phyloP scores from a whole-genome alignment of 2,797 vertebrate genomes.

The Pagetopsis macropterus region DNA sequence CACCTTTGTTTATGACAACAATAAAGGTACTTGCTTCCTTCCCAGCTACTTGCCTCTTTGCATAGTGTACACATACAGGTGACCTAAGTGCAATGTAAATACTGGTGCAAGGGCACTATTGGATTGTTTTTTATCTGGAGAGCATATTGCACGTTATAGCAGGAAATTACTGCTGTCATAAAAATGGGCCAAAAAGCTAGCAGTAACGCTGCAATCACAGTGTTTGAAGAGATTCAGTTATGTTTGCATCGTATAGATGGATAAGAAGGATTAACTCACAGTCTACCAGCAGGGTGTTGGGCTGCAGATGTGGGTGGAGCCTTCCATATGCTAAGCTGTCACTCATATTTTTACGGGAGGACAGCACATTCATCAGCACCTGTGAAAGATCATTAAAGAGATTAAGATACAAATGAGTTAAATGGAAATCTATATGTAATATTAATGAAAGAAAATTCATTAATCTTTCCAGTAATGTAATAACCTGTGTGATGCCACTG shows the following conservation, averaged over 20 bases:
- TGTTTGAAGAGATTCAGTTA: neutral
- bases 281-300: slow-evolving; percentile 91
- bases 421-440: neutral
- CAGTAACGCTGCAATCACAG: neutral
- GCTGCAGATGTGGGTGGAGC: slow-evolving; percentile 92
- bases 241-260: neutral
- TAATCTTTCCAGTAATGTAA: slow-evolving; percentile 1
- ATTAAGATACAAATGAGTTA: slow-evolving; percentile 5
- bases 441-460: too few species aligned
- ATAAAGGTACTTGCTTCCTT: neutral
- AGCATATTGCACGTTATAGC: neutral
- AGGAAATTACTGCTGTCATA: neutral
- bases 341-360: slow-evolving; percentile 92
- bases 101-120: neutral
- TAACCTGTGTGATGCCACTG: slow-evolving; percentile 93
- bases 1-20: slow-evolving; percentile 17
- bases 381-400: slow-evolving; percentile 59
- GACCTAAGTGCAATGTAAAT: neutral
- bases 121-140: neutral
- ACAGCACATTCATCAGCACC: slow-evolving; percentile 95
- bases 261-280: slow-evolving; percentile 84
- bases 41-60: slow-evolving; percentile 4
- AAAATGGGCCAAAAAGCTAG: neutral
- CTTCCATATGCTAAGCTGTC: slow-evolving; percentile 93
- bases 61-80: slow-evolving; percentile 13